Base-by-base conservation (phyloP, 2,888 invertebrate species). In the Xylocampa areola region DNA sequence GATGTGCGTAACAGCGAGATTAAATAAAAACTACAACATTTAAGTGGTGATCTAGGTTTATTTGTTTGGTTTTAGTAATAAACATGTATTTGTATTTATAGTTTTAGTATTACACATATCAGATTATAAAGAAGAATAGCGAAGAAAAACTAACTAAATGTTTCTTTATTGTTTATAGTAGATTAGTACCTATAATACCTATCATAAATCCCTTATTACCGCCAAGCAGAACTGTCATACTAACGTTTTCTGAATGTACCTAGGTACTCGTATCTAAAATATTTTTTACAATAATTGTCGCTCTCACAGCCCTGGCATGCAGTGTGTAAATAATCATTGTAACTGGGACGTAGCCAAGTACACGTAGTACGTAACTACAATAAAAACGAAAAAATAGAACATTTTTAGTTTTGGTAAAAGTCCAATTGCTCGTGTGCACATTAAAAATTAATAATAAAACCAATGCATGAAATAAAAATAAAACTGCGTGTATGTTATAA, bases 341-440 rank as follows among this genome's bases (percentile, higher is more conserved):
- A 81, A 84, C 81, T 87, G 86, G 84, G 80, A 59, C 57, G 48
- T 35, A 62, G 85, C 85, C 85, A 86, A 77, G 66, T 68, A 51
- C 51, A 67, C n/a, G n/a, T 70, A 59, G 59, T 58, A 55, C 57
- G 68, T 66, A 72, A 71, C 54, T 63, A 57, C 60, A 50, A 43
- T 16, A 17, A 52, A 33, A 62, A 54, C 45, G 64, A 53, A 72
- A 72, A 75, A 63, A 66, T 58, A 49, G 19, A 52, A 66, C 49
- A 61, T 55, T 52, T 50, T 66, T 69, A 63, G 48, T 61, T 63
- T 77, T 78, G 68, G 73, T 71, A 25, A 39, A 55, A 50, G 36
- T 74, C 78, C 78, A 81, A 75, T 64, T 66, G 37, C 5, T 30
- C 36, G 21, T 4, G 14, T 21, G 10, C 14, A 16, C 23, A 37